A percentile compares a stretch with the other conserved stretches of the same genome.
These are phyloP conservation scores for Diloba caeruleocephala DNA, from an alignment of 2,888 invertebrate genomes.

Conservation along the genomic window DNA sequence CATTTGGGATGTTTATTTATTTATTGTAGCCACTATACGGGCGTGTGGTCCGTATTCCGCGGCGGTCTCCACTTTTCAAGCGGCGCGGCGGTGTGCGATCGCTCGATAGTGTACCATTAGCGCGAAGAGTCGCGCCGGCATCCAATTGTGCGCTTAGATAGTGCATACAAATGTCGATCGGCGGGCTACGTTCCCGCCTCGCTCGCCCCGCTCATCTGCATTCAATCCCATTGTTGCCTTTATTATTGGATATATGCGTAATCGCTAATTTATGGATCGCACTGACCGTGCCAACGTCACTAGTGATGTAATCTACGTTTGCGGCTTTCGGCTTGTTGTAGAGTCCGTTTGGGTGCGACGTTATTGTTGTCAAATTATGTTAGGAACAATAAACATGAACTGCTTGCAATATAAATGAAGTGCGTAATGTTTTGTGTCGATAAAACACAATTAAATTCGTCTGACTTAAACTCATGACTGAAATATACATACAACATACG, in stretches of 20 bases:
- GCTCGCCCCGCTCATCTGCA: slow-evolving; percentile 85
- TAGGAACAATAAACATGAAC: slow-evolving; percentile 36
- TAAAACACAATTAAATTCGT: no score
- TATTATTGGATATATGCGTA: slow-evolving; percentile 85
- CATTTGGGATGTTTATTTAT: slow-evolving; percentile 75
- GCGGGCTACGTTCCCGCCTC: slow-evolving; percentile 64
- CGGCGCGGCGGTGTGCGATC: slow-evolving; percentile 78
- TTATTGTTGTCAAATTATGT: slow-evolving; percentile 35
- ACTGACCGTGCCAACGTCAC: slow-evolving; percentile 69
- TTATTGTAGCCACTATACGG: slow-evolving; percentile 79
- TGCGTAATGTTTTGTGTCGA: slow-evolving; percentile 7
- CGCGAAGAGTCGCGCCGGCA: slow-evolving; percentile 88
- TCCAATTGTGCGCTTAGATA: slow-evolving; percentile 89
- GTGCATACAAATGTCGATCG: slow-evolving; percentile 89
- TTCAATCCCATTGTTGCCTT: slow-evolving; percentile 88
- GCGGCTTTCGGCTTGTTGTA: slow-evolving; percentile 43
- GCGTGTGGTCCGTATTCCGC: slow-evolving; percentile 82
- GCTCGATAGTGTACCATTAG: slow-evolving; percentile 88
- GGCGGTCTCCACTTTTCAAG: slow-evolving; percentile 85
- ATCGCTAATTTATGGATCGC: slow-evolving; percentile 86
- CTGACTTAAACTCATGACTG: no score
- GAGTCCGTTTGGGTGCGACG: slow-evolving; percentile 13
- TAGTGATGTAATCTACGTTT: slow-evolving; percentile 52
- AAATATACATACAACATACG: slow-evolving; percentile 13
- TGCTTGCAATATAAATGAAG: slow-evolving; percentile 6